Base-by-base conservation (phyloP, 2,888 invertebrate genomes). In the Drosophila setosimentum region DNA sequence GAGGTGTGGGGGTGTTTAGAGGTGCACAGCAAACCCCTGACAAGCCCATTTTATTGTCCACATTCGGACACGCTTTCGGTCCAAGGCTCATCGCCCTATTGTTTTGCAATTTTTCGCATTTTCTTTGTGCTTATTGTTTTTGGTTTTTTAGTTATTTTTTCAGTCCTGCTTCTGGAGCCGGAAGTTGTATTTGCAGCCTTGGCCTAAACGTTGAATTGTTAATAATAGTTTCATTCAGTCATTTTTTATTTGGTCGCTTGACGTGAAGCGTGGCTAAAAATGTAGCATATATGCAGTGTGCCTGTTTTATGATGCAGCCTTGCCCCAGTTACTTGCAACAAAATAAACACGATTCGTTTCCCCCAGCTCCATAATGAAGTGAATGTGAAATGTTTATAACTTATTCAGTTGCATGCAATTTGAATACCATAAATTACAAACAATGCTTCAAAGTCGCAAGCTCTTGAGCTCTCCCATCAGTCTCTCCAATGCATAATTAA, bases 181-280 rank as follows among this genome's bases (percentile, higher is more conserved):
- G 89, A 87, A 81, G 73, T 70, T 40, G 58, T 53, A 61, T 58
- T 68, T 65, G 30, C 64, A 79, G 69, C 88, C 90, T 89, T 84
- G 83, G 83, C 88, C 90, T 79, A 88, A 89, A 68, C 90, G 88
- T 62, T 82, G 80, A 76, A 73, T 84, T 82, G 73, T 78, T 85
- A 85, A 85, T 76, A 67, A 73, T 66, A 42, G 68, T 57, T 61
- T 54, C 65, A 37, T 27, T 55, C n/a, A 55, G 37, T 49, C 37
- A 35, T 61, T n/a, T 32, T 30, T n/a, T 16, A 21, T 30, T 60
- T 55, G 55, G 42, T 51, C 40, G 59, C 64, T 42, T 54, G 27
- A 27, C 54, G 58, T 59, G 62, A 45, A 71, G 66, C 48, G 48
- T 37, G 24, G 55, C 64, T 65, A 62, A 50, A 76, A 80, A 71